A percentile compares a stretch with the other conserved stretches of the same genome.
Evolutionary conservation across 2,888 invertebrate genomes (phyloP).

Genomic region (Tubulanus polymorphus): DNA sequence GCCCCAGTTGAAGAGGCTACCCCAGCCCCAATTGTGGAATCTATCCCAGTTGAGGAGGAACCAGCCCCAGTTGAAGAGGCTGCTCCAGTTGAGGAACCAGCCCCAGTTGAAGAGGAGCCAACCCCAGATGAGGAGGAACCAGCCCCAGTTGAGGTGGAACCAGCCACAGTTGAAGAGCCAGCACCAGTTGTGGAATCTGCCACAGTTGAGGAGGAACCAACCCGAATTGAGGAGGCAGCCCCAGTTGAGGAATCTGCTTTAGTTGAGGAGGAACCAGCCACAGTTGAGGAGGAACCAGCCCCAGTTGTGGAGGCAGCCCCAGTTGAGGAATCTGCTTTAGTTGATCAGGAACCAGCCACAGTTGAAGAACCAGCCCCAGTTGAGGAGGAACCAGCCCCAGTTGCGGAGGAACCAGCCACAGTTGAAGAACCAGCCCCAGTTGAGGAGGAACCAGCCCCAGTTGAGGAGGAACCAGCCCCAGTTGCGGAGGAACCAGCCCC

Average conservation of each 20-base stretch:
- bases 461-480: background rate
- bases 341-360: background rate
- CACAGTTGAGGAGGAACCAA: too few species aligned
- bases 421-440: background rate
- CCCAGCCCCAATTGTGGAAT: background rate
- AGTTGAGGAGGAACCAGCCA: background rate
- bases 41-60: too few species aligned
- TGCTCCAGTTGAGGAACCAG: too few species aligned
- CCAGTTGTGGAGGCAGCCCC: background rate
- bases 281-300: conserved; percentile 5
- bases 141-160: background rate
- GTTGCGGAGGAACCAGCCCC: background rate
- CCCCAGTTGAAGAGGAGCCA: background rate
- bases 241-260: conserved; percentile 1
- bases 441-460: background rate
- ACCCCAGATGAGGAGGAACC: background rate
- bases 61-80: too few species aligned
- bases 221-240: background rate
- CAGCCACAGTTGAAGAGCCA: conserved; percentile 7
- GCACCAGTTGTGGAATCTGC: background rate
- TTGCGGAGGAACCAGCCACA: background rate
- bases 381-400: background rate
- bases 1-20: conserved; percentile 3
- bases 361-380: too few species aligned
- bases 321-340: background rate